Evolutionary conservation across 1,140 invertebrate genomes (phyloP), one percentile per base, ranked within the genome.

Genomic region (Grapholita molesta): DNA sequence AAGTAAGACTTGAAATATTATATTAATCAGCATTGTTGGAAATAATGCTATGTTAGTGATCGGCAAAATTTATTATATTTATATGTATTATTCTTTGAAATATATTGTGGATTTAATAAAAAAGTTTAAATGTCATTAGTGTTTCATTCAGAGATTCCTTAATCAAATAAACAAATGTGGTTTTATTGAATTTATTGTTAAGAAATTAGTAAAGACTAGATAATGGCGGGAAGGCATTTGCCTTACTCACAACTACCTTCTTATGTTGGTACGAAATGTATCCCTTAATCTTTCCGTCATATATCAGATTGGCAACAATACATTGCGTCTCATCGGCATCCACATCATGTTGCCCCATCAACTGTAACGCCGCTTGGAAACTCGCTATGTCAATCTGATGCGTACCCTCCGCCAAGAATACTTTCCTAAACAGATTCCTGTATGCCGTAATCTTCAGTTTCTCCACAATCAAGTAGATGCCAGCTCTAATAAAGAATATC

Each of bases 251-350:
- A 57, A 99, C 98, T 61, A 99, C 93, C 92, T 99, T 99, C 85
- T 99, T 96, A 91, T 99, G 98, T 70, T 98, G 96, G 92, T 99
- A 96, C 0, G 98, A 99, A 83, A 99, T 99, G 86, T 99, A 99
- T 0, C 99, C 99, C 89, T 99, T 97, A 70, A 98, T 96, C 92
- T 97, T 97, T 1, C 97, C 97, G 86, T 99, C 98, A 86, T 95
- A 97, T 82, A 99, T 99, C 24, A 99, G 94, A 93, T 99, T 99
- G 0, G 98, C 97, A 9, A 99, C 94, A 83, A 99, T 97, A 92
- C 98, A 99, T 81, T 99, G 96, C 0, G 97, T 97, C 91, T 99
- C 98, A 90, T 99, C 98, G 71, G 96, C 93, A 86, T 98, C 97
- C 11, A 99, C 95, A 84, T 98, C 97, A 30, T 95, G 95, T 66